Base-by-base conservation (phyloP, 2,888 invertebrate species). In the Eupithecia insigniata region DNA sequence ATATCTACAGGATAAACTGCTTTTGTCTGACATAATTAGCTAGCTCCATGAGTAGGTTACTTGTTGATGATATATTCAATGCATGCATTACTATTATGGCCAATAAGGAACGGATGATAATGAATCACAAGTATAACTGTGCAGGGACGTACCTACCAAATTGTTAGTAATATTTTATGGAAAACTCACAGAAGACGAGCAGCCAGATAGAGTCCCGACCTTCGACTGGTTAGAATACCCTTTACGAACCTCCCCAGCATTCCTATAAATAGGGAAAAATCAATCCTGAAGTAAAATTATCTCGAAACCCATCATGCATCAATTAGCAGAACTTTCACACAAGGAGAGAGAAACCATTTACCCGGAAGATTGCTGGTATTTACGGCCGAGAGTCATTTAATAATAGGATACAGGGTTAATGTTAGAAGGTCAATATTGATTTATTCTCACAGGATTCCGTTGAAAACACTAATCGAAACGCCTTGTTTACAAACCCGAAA, bases 111-210 rank as follows among this genome's bases (percentile, higher is more conserved):
- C 18, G 55, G 71, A 73, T 85, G 84, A 85, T 79, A 26, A 26
- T 55, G 55, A 26, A 26, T 84, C 83, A 85, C 70, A 66, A 34
- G n/a, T n/a, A 62, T 58, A 73, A 72, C 66, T 73, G 67, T 67
- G 8, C 58, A 65, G 7, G 64, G 65, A 70, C 12, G n/a, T 66
- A 43, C 2, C 2, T 66, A 43, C 2, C 2, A 66, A 30, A 60
- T 60, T 18, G n/a, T 62, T 62, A 32, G 30, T 64, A 16, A 22
- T 22, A 36, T 62, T 62, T 8, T 36, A 26, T 26, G 16, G 30
- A 26, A 70, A 79, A 94, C 95, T 94, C 94, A 96, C 96, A 83
- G 96, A 96, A 72, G 96, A 96, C 75, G 96, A 96, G 88, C 96
- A 96, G 84, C 96, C 95, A 71, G 96, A 96, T 60, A 95, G 95